phyloP scores from a whole-genome alignment of 2,888 invertebrate species.

The Panopea generosa region DNA sequence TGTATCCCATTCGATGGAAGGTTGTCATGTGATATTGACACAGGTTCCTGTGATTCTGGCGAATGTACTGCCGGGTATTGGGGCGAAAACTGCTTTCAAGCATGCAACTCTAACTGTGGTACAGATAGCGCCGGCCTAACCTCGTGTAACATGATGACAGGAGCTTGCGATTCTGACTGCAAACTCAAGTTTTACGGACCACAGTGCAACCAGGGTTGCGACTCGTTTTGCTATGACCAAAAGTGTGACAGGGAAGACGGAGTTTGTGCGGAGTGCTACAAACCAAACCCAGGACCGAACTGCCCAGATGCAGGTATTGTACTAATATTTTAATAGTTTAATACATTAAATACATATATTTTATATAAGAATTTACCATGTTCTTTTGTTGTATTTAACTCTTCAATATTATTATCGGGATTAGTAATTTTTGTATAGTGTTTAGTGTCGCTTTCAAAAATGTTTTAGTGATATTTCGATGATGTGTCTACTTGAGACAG shows the following conservation, averaged over 20 bases:
- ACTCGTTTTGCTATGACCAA: slow-evolving; percentile 43
- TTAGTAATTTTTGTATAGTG: too few species aligned
- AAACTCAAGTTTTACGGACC: slow-evolving; percentile 24
- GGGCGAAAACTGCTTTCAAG: slow-evolving; percentile 17
- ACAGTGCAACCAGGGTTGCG: slow-evolving; percentile 31
- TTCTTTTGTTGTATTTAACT: too few species aligned
- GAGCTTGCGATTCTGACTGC: slow-evolving; percentile 31
- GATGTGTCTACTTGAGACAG: too few species aligned
- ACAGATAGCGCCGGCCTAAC: not conserved
- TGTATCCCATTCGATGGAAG: slow-evolving; percentile 33
- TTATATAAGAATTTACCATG: too few species aligned
- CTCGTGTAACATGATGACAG: slow-evolving; percentile 32
- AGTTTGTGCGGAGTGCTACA: slow-evolving; percentile 48
- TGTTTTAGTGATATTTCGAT: too few species aligned
- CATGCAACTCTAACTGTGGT: slow-evolving; percentile 36
- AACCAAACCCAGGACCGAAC: slow-evolving; percentile 32
- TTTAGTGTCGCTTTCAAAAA: too few species aligned
- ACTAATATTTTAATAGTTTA: too few species aligned
- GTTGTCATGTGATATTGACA: slow-evolving; percentile 28
- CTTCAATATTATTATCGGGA: too few species aligned
- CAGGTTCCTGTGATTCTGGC: slow-evolving; percentile 39
- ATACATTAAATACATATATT: too few species aligned
- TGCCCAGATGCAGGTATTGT: slow-evolving; percentile 55
- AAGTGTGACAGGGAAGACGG: slow-evolving; percentile 43
- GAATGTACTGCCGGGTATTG: slow-evolving; percentile 31